Conservation (phyloP, 2,113 vertebrate species). For the Hemiscyllium ocellatum region DNA sequence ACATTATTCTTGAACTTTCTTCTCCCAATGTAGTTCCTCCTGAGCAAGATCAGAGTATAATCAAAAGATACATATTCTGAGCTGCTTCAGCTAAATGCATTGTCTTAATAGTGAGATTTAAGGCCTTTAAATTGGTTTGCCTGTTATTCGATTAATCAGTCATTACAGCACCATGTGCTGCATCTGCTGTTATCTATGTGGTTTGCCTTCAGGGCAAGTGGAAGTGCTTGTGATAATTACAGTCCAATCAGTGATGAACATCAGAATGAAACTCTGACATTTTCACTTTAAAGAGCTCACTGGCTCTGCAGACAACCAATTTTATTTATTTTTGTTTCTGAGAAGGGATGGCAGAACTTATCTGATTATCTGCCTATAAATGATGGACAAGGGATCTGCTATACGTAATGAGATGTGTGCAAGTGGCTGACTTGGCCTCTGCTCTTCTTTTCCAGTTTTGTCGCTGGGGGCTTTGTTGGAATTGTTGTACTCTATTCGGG, state of each 20-base stretch:
- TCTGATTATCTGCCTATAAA: not conserved
- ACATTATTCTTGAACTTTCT: not conserved
- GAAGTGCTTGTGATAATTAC: slow-evolving; percentile 57
- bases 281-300: slow-evolving; percentile 53
- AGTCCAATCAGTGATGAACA: slow-evolving; percentile 49
- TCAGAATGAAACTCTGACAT: slow-evolving; percentile 66
- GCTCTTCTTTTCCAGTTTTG: not conserved
- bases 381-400: not conserved
- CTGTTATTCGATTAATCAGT: slow-evolving; percentile 62
- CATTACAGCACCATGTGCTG: slow-evolving; percentile 56
- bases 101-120: slow-evolving; percentile 50
- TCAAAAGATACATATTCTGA: slow-evolving; percentile 30
- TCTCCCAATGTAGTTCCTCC: not conserved
- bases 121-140: slow-evolving; percentile 48
- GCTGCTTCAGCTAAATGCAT: slow-evolving; percentile 45
- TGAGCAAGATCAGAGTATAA: not conserved
- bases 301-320: slow-evolving; percentile 49
- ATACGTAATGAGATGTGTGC: not conserved
- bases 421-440: not conserved
- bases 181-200: slow-evolving; percentile 22
- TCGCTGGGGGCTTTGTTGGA: too few species aligned
- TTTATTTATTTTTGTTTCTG: slow-evolving; percentile 52
- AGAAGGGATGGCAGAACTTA: slow-evolving; percentile 13
- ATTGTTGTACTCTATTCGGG: too few species aligned
- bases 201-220: slow-evolving; percentile 45